phyloP scores from a whole-genome alignment of 2,797 vertebrate species.

The Thripadectes ignobilis region DNA sequence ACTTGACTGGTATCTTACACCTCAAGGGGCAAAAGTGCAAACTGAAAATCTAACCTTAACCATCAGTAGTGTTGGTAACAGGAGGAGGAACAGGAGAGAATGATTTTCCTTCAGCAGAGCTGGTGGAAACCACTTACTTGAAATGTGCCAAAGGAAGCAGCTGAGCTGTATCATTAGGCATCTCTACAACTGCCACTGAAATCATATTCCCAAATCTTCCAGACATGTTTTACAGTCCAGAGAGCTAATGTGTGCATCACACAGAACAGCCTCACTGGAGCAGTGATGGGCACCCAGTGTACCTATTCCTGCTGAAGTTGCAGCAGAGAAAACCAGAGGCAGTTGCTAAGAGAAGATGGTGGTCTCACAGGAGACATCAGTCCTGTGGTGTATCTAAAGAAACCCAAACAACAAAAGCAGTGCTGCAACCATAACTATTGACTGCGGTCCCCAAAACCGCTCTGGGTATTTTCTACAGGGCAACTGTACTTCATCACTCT shows the following conservation, averaged over 20 bases:
- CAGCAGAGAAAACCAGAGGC: not conserved
- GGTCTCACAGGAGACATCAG: not conserved
- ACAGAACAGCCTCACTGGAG: not conserved
- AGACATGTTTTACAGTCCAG: not conserved
- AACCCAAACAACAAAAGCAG: not conserved
- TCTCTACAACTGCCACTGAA: not conserved
- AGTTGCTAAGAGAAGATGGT: not conserved
- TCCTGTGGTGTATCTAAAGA: not conserved
- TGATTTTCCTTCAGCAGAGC: not conserved
- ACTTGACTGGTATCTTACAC: not conserved
- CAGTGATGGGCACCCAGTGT: not conserved
- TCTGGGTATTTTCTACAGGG: not conserved
- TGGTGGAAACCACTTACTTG: not conserved
- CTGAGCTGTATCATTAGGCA: conserved; percentile 4
- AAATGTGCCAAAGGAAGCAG: conserved; percentile 23
- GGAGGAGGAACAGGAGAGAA: not conserved
- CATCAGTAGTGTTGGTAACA: not conserved
- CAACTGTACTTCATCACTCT: not conserved
- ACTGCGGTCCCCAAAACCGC: not conserved
- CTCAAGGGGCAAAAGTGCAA: not conserved
- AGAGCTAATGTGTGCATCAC: not conserved
- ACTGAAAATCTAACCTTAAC: conserved; percentile 10
- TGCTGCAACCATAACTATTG: not conserved
- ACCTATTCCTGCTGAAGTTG: not conserved
- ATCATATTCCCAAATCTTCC: not conserved